phyloP scores from a whole-genome alignment of 1,140 invertebrate species.

The Tetraneura akinire region DNA sequence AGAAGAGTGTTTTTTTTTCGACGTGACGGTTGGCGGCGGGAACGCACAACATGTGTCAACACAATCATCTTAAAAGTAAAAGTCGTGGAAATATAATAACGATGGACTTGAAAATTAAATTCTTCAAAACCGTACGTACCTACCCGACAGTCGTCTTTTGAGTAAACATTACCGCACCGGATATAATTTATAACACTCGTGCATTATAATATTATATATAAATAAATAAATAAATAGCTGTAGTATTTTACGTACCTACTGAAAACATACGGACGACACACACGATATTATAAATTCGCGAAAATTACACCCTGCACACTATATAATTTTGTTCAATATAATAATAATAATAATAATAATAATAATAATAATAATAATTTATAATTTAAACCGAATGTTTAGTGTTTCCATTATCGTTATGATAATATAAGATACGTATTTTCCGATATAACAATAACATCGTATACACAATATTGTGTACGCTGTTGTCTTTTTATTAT shows the following conservation, averaged over 20 bases:
- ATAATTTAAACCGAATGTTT: no score
- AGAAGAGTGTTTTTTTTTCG: no score
- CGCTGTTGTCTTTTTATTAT: neutral
- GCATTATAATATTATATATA: constrained; percentile 10
- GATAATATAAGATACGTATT: no score
- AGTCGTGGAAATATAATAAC: constrained; percentile 18
- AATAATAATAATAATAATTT: no score
- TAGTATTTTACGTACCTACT: neutral
- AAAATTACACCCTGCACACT: no score
- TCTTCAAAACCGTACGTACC: neutral
- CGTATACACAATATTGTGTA: neutral
- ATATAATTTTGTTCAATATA: no score
- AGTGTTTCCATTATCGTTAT: no score
- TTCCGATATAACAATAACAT: neutral
- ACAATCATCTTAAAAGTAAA: constrained; percentile 10
- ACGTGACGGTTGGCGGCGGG: neutral
- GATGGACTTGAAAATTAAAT: neutral
- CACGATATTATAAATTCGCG: no score
- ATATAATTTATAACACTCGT: neutral
- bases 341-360: no score
- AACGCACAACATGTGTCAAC: constrained; percentile 7
- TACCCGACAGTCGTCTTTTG: neutral
- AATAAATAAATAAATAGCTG: no score
- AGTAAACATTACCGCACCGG: constrained; percentile 11
- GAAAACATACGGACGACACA: neutral